Conservation (phyloP, 2,113 vertebrate genomes). For the Coracopsis vasa region DNA sequence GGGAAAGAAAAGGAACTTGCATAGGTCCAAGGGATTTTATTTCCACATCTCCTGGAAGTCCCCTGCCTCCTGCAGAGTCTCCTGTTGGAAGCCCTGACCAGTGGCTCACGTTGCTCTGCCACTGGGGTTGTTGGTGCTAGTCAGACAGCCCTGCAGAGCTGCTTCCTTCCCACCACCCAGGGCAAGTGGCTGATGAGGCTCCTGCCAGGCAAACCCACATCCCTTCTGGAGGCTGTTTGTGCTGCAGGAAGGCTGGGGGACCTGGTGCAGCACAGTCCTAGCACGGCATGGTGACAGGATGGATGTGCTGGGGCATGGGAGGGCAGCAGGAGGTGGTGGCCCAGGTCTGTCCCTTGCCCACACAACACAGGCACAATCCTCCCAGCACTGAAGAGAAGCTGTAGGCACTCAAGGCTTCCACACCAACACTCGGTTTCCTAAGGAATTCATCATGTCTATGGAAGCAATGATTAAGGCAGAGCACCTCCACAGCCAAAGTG, state of each 20-base stretch:
- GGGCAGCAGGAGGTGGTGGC: background rate
- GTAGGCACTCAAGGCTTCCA: background rate
- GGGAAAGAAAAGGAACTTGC: background rate
- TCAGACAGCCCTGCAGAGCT: background rate
- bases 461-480: background rate
- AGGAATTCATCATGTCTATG: background rate
- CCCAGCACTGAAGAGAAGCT: background rate
- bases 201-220: background rate
- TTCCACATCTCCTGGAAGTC: background rate
- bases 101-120: background rate
- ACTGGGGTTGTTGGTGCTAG: background rate
- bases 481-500: background rate
- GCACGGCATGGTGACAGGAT: fast-evolving
- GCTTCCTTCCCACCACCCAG: background rate
- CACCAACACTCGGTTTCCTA: fast-evolving
- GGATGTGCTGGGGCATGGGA: background rate
- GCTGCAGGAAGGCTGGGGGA: background rate
- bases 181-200: background rate
- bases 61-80: background rate
- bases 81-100: background rate
- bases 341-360: background rate
- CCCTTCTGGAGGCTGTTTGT: background rate
- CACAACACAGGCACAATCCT: background rate
- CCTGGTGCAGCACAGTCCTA: background rate
- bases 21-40: background rate